These are phyloP conservation scores for Xenentodon cancila DNA, from an alignment of 2,797 vertebrate genomes.

Conservation along the genomic window DNA sequence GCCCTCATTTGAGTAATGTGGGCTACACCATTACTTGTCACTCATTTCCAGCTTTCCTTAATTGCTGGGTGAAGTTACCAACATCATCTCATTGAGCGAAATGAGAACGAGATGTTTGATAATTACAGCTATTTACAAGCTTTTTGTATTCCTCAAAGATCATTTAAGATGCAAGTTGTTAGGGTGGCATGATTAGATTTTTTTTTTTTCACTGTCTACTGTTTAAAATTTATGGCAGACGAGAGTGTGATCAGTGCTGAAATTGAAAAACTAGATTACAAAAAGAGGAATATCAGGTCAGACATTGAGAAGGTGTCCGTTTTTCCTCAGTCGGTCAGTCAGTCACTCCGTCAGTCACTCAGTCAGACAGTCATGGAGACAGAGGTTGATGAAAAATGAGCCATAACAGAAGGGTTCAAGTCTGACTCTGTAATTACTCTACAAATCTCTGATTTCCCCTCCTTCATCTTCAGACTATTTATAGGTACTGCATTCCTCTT, in stretches of 20 bases:
- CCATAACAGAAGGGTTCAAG: slow-evolving; percentile 72
- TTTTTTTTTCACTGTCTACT: slow-evolving; percentile 8
- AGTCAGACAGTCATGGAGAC: slow-evolving; percentile 67
- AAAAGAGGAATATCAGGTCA: slow-evolving; percentile 44
- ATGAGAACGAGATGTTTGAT: slow-evolving; percentile 60
- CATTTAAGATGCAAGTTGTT: slow-evolving; percentile 42
- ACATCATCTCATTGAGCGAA: slow-evolving; percentile 59
- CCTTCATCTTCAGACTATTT: slow-evolving; percentile 74
- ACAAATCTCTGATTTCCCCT: slow-evolving; percentile 78
- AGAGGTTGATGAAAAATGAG: slow-evolving; percentile 75
- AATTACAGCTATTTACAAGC: slow-evolving; percentile 66
- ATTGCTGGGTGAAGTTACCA: slow-evolving; percentile 59
- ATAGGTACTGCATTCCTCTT: slow-evolving; percentile 71
- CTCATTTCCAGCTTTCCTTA: slow-evolving; percentile 53
- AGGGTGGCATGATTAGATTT: slow-evolving; percentile 19
- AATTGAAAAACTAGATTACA: slow-evolving; percentile 2
- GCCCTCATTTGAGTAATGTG: slow-evolving; percentile 37
- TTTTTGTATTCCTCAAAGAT: slow-evolving; percentile 50
- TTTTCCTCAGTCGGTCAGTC: slow-evolving; percentile 53
- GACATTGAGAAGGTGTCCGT: slow-evolving; percentile 31
- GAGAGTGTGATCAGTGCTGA: background rate
- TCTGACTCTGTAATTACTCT: slow-evolving; percentile 74
- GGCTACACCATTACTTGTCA: slow-evolving; percentile 53
- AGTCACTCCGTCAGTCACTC: slow-evolving; percentile 17
- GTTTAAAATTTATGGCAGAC: slow-evolving; percentile 9